Percentiles rank a stretch among this genome's conserved stretches.
These are phyloP conservation scores for Hucho hucho DNA, from an alignment of 2,113 vertebrate genomes.

Conservation along the genomic window DNA sequence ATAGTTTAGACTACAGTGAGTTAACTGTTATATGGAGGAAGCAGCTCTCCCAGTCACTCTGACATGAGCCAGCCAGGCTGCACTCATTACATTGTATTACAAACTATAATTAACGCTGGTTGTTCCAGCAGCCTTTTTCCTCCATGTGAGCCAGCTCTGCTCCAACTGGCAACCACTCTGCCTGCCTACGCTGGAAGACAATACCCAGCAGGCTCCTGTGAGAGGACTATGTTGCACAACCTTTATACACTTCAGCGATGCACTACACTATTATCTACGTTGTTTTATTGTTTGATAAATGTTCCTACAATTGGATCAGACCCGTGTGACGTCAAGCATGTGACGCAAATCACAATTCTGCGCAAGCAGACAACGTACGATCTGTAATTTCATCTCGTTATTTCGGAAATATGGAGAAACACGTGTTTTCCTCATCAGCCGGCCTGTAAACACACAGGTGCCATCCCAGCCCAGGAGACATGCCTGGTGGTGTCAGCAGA, in stretches of 20 bases:
- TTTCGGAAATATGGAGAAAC: neutral
- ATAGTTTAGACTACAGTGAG: neutral
- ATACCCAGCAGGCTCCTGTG: neutral
- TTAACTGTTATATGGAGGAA: conserved; percentile 13
- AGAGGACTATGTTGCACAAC: neutral
- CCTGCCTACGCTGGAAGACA: neutral
- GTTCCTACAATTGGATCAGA: too few species aligned
- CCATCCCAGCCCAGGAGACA: neutral
- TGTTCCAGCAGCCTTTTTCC: conserved; percentile 17
- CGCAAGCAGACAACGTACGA: too few species aligned
- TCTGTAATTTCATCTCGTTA: neutral
- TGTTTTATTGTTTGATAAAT: neutral
- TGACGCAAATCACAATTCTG: too few species aligned
- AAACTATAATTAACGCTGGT: conserved; percentile 32
- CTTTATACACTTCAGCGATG: neutral
- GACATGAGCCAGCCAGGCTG: conserved; percentile 23
- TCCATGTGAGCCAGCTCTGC: conserved; percentile 1
- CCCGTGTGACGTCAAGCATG: too few species aligned
- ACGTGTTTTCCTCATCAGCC: neutral
- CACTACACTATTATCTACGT: neutral
- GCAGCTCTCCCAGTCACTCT: neutral
- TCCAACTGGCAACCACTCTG: conserved; percentile 1
- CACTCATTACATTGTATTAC: conserved; percentile 17
- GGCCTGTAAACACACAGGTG: neutral
- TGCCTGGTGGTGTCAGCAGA: conserved; percentile 30